These are phyloP conservation scores for Rhadinocentrus ornatus DNA, from an alignment of 2,797 vertebrate species.

Conservation along the genomic window DNA sequence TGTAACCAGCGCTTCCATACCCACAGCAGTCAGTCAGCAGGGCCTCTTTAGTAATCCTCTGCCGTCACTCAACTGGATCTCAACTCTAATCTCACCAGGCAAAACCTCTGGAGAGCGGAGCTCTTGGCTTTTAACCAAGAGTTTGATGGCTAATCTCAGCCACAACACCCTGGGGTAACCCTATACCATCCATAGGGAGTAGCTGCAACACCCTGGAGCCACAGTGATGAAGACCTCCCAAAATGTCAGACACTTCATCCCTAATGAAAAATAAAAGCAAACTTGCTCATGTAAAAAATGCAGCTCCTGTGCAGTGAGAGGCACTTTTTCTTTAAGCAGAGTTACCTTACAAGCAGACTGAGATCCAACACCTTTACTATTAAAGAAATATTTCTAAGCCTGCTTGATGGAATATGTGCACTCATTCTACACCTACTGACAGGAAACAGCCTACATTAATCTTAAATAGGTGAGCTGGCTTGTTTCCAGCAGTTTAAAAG, in stretches of 20 bases:
- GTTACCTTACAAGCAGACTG: neutral
- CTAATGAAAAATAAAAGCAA: slow-evolving; percentile 5
- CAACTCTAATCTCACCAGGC: slow-evolving; percentile 66
- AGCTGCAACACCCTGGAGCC: slow-evolving; percentile 38
- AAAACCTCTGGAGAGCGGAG: slow-evolving; percentile 42
- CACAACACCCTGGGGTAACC: slow-evolving; percentile 67
- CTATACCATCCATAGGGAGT: slow-evolving; percentile 52
- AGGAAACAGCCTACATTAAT: slow-evolving; percentile 58
- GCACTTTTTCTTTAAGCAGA: neutral
- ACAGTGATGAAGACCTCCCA: slow-evolving; percentile 51
- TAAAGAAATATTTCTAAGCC: slow-evolving; percentile 11
- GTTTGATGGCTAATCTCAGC: slow-evolving; percentile 67
- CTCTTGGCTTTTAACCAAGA: slow-evolving; percentile 62
- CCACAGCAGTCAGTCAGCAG: slow-evolving; percentile 67
- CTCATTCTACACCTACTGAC: slow-evolving; percentile 29
- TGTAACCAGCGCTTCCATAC: slow-evolving; percentile 39
- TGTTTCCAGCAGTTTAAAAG: slow-evolving; percentile 59
- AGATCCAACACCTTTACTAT: slow-evolving; percentile 3
- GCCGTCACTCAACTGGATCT: slow-evolving; percentile 75
- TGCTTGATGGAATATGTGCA: slow-evolving; percentile 24
- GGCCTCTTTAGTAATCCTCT: slow-evolving; percentile 68
- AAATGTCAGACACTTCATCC: slow-evolving; percentile 52
- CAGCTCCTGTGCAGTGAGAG: neutral
- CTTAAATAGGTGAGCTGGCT: slow-evolving; percentile 47
- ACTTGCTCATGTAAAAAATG: neutral